phyloP scores from a whole-genome alignment of 2,888 invertebrate genomes.

The Lithophane semibrunnea region DNA sequence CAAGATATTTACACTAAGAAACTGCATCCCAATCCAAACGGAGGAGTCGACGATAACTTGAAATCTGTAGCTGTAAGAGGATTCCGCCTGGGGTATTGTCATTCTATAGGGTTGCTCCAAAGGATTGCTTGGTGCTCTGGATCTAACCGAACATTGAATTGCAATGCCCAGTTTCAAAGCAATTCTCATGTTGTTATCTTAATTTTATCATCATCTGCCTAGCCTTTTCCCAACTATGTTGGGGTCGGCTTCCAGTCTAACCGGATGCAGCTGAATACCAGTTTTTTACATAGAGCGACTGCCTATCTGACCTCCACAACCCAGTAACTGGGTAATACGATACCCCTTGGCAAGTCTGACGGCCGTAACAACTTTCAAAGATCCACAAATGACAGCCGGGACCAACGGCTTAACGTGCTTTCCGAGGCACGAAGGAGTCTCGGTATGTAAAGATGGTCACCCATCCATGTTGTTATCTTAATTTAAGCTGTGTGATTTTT shows the following conservation, averaged over 20 bases:
- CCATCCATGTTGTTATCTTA: background rate
- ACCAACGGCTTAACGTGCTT: no score
- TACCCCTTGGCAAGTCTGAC: no score
- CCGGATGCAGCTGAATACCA: no score
- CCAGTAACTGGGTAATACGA: no score
- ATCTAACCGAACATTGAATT: constrained; percentile 10
- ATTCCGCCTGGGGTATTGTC: constrained; percentile 55
- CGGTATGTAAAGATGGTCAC: no score
- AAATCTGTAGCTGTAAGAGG: constrained; percentile 58
- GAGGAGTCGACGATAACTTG: constrained; percentile 52
- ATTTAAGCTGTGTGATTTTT: background rate
- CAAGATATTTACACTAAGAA: constrained; percentile 55
- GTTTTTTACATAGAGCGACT: no score
- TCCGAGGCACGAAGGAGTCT: no score
- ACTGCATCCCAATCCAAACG: constrained; percentile 47
- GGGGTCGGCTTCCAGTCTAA: no score
- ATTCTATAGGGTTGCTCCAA: constrained; percentile 34
- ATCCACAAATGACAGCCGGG: no score
- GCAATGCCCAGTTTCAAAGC: background rate
- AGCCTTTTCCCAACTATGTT: no score
- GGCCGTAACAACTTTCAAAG: no score
- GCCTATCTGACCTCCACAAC: no score
- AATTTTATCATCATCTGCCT: background rate
- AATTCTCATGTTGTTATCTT: background rate
- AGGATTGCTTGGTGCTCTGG: constrained; percentile 27